Conservation (phyloP, 1,140 invertebrate species). For the Diorhabda sublineata region DNA sequence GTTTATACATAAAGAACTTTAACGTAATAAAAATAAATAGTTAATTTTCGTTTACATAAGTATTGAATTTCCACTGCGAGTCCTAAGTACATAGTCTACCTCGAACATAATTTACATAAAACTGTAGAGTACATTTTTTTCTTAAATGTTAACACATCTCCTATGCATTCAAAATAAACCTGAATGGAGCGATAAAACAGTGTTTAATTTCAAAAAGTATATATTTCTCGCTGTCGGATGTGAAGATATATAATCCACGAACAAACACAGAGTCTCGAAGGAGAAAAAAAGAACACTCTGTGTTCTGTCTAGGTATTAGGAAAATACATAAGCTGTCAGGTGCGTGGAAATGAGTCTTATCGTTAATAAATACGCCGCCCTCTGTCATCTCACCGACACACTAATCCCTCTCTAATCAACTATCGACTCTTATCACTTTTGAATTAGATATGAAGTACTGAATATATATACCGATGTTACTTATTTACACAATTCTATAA, state of each 20-base stretch:
- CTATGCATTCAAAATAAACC: not conserved
- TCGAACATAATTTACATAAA: not conserved
- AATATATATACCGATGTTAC: not conserved
- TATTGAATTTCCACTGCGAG: not conserved
- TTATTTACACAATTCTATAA: not conserved
- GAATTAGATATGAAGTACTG: constrained; percentile 11
- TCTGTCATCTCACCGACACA: constrained; percentile 29
- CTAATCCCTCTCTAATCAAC: constrained; percentile 31
- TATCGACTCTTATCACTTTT: constrained; percentile 31
- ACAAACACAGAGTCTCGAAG: constrained; percentile 14
- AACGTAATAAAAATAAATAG: too few species aligned
- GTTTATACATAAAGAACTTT: too few species aligned
- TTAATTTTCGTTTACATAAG: too few species aligned
- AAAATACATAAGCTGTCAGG: constrained; percentile 31
- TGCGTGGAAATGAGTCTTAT: constrained; percentile 29
- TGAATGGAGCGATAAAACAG: not conserved
- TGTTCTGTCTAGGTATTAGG: constrained; percentile 23
- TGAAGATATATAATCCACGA: constrained; percentile 18
- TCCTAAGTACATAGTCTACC: not conserved
- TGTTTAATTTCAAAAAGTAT: constrained; percentile 11
- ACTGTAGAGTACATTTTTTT: not conserved
- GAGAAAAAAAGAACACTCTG: constrained; percentile 15
- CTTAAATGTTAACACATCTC: not conserved
- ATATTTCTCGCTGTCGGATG: constrained; percentile 16
- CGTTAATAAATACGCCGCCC: constrained; percentile 30